Base-by-base conservation (phyloP, 2,888 invertebrate genomes). In the Dichetophora obliterata region DNA sequence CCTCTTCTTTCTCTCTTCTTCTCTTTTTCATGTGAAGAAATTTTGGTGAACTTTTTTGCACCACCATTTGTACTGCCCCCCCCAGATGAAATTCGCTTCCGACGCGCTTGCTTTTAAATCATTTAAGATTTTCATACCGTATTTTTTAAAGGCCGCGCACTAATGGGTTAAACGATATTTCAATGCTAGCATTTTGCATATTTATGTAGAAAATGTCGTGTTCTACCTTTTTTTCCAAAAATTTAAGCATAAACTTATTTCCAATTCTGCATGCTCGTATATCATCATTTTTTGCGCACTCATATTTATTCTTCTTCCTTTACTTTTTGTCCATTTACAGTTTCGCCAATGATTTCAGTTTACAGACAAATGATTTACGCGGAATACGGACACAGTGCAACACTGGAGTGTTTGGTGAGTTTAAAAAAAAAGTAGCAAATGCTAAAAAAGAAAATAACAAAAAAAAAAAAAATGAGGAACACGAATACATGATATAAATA, bases 321-420 rank as follows among this genome's bases (percentile, higher is more conserved):
- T n/a, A 9, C 16, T 31, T 70, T 54, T 27, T 66, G 9, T 77
- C 80, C 77, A 80, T 81, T 88, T 89, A n/a, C 91, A 97, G 96
- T 97, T 90, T 92, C 95, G 68, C 96, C 97, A 0, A 92, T 95
- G 87, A 95, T 97, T 82, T 91, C 93, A 73, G 95, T 96, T 50
- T 93, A 93, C 73, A 93, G 93, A 84, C 94, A 94, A 85, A 91
- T 93, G 85, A 92, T 96, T 75, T 94, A 94, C 69, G 94, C 93
- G 0, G 91, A 92, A 59, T 93, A 93, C 83, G 94, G 94, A 80
- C 91, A 91, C 61, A 92, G 92, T 2, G 95, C 93, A 0, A 91
- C 92, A 57, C 90, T 96, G 57, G 95, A 95, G 87, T 97, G 97
- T 86, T 94, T 95, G 89, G 92, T 92, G 83, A 89, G 88, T 84